Conservation (phyloP, 2,113 vertebrate genomes). For the Heterotilapia buettikoferi region DNA sequence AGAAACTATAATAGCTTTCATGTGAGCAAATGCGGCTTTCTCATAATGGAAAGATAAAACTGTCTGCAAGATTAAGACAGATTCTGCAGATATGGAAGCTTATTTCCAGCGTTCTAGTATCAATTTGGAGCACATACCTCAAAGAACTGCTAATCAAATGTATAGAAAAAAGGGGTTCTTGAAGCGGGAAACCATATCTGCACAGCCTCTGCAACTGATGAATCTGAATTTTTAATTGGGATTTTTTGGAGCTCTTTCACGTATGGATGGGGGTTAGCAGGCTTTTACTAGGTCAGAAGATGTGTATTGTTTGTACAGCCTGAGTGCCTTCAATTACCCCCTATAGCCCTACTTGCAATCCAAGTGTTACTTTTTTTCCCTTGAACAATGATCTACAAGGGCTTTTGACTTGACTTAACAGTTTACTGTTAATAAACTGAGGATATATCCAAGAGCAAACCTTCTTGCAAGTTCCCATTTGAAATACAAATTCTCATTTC, state of each 20-base stretch:
- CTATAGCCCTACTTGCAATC: background rate
- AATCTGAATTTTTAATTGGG: background rate
- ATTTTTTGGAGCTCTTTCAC: background rate
- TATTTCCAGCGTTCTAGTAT: background rate
- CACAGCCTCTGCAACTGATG: background rate
- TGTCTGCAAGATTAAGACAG: background rate
- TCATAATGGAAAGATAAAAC: background rate
- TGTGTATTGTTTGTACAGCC: background rate
- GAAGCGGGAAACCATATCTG: background rate
- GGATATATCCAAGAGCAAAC: background rate
- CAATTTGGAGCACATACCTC: background rate
- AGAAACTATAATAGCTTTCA: background rate
- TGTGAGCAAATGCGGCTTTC: background rate
- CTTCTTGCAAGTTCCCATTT: background rate
- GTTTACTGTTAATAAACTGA: background rate
- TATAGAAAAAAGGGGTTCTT: background rate
- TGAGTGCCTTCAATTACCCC: background rate
- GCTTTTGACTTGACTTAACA: background rate
- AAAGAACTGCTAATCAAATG: background rate
- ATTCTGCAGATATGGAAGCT: background rate
- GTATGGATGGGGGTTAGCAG: background rate
- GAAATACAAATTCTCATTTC: background rate
- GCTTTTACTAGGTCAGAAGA: background rate
- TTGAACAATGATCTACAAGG: background rate
- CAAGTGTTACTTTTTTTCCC: fast-evolving